phyloP scores from a whole-genome alignment of 2,797 vertebrate species.

The Liparis tanakae region DNA sequence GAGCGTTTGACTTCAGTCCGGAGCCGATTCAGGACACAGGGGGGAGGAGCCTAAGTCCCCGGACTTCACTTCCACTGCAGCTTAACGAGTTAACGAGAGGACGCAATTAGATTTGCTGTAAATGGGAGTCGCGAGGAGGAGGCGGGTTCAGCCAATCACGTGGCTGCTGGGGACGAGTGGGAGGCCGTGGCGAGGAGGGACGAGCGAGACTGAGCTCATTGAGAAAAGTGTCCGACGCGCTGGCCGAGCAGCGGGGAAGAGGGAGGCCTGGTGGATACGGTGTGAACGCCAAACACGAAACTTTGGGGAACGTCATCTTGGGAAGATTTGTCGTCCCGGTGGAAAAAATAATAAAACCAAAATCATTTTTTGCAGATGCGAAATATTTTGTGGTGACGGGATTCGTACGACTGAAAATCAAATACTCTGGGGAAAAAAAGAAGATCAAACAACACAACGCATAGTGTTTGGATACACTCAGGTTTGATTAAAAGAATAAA shows the following conservation, averaged over 20 bases:
- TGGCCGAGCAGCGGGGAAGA: no score
- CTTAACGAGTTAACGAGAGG: constrained; percentile 66
- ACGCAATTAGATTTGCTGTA: constrained; percentile 76
- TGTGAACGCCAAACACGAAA: no score
- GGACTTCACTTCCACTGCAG: constrained; percentile 11
- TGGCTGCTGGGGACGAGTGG: constrained; percentile 28
- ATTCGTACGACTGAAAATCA: constrained; percentile 54
- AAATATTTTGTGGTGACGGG: constrained; percentile 20
- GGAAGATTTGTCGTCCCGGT: no score
- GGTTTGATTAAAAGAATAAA: no score
- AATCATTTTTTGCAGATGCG: no score
- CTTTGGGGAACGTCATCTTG: no score
- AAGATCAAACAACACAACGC: constrained; percentile 20
- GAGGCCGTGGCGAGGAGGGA: constrained; percentile 14
- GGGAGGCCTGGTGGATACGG: no score
- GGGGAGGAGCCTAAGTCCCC: constrained; percentile 27
- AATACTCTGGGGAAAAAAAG: constrained; percentile 12
- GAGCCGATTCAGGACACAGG: constrained; percentile 17
- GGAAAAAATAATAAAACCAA: neutral
- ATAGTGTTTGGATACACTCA: constrained; percentile 22
- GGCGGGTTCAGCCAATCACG: constrained; percentile 39
- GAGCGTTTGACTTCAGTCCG: neutral
- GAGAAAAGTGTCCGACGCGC: no score
- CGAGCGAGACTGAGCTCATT: neutral
- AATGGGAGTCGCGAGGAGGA: constrained; percentile 79